Evolutionary conservation across 2,797 vertebrate genomes (phyloP).

Genomic region (Chaunax sp.): DNA sequence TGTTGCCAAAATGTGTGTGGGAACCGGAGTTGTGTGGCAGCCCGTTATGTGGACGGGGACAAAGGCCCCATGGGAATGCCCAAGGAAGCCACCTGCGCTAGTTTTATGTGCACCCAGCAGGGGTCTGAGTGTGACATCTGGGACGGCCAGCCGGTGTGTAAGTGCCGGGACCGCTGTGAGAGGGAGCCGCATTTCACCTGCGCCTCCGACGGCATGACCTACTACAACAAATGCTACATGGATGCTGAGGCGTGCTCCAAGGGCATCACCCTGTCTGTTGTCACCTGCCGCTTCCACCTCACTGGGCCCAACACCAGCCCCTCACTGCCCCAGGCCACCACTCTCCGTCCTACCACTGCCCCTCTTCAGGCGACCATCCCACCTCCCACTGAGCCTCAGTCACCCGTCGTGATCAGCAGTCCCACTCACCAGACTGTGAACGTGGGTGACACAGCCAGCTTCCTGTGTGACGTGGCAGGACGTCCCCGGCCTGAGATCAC

Average conservation of each 20-base stretch:
- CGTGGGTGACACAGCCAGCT: conserved; percentile 92
- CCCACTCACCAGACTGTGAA: conserved; percentile 87
- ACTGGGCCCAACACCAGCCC: conserved; percentile 94
- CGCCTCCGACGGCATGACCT: conserved; percentile 96
- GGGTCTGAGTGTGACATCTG: conserved; percentile 97
- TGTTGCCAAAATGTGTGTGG: conserved; percentile 98
- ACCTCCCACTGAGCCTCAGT: conserved; percentile 74
- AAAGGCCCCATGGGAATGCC: conserved; percentile 93
- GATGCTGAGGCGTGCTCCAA: conserved; percentile 97
- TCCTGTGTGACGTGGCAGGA: conserved; percentile 91
- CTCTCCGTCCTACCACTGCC: conserved; percentile 87
- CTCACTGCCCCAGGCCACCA: conserved; percentile 85
- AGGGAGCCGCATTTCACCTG: conserved; percentile 97
- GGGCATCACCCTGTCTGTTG: conserved; percentile 89
- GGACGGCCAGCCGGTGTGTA: conserved; percentile 96
- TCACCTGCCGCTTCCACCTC: conserved; percentile 90
- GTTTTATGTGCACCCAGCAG: conserved; percentile 95
- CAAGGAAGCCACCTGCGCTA: conserved; percentile 90
- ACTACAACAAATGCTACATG: conserved; percentile 99
- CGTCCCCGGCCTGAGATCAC: conserved; percentile 90
- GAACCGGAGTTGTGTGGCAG: conserved; percentile 93
- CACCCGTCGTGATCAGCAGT: conserved; percentile 84
- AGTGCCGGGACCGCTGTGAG: conserved; percentile 96
- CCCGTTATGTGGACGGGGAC: conserved; percentile 90
- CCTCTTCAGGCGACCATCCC: conserved; percentile 84